Evolutionary conservation across 1,140 invertebrate species (phyloP).

Genomic region (Thalassaphorura encarpata): DNA sequence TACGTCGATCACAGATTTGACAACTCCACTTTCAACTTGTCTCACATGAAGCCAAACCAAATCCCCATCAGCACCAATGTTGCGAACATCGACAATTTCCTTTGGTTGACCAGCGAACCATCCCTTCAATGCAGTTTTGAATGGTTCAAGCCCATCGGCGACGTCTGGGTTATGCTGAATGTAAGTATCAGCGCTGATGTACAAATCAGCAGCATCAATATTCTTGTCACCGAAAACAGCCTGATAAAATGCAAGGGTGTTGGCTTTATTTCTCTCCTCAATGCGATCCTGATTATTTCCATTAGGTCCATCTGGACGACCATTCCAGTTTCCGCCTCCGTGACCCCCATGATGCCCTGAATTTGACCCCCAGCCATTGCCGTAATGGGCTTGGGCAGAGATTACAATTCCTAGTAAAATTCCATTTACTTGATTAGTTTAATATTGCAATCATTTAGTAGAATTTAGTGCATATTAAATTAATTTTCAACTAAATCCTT

Average conservation of each 20-base stretch:
- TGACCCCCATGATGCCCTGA: no score
- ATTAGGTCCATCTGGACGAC: no score
- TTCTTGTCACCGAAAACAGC: background rate
- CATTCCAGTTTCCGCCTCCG: no score
- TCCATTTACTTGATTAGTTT: no score
- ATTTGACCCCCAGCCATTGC: no score
- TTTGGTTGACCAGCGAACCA: background rate
- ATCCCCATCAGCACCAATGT: slow-evolving; percentile 1
- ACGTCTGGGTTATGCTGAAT: background rate
- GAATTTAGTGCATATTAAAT: no score
- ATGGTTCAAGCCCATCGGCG: background rate
- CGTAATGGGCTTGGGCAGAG: no score
- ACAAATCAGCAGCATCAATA: background rate
- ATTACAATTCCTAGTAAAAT: no score
- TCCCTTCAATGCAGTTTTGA: background rate
- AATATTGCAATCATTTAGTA: no score
- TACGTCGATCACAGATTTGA: background rate
- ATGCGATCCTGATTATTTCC: no score
- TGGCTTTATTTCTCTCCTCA: background rate
- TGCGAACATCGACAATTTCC: background rate
- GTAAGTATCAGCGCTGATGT: background rate
- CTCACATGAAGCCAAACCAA: background rate
- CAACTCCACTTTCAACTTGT: background rate
- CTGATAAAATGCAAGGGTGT: background rate
- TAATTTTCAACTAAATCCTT: no score